Percentiles rank a stretch among this genome's conserved stretches.
Conservation (phyloP, 2,797 vertebrate genomes). For the Rhyacichthys aspro region DNA sequence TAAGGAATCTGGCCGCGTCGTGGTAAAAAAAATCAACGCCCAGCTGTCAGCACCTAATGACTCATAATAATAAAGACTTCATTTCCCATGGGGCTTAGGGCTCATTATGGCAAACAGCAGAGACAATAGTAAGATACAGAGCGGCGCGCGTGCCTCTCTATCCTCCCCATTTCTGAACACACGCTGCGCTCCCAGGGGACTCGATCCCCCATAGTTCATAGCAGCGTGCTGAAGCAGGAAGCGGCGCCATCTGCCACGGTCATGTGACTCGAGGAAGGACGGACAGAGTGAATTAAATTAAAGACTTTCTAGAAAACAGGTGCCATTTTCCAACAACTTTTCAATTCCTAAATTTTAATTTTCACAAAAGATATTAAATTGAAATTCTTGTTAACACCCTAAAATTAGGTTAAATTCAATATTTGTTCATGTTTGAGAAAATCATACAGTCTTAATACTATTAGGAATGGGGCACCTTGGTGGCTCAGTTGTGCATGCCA, state of each 20-base stretch:
- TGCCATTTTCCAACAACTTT: too few relatives aligned
- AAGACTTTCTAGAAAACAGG: background rate
- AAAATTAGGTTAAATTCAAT: too few relatives aligned
- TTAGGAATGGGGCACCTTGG: too few relatives aligned
- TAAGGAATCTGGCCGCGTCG: background rate
- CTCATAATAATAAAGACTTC: conserved; percentile 49
- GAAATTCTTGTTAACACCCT: too few relatives aligned
- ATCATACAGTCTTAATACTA: too few relatives aligned
- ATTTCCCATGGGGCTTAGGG: conserved; percentile 49
- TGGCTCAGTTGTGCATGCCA: too few relatives aligned
- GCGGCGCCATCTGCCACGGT: conserved; percentile 55
- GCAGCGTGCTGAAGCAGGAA: conserved; percentile 62
- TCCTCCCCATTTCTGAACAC: conserved; percentile 15
- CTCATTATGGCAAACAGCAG: conserved; percentile 44
- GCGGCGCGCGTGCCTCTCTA: conserved; percentile 17
- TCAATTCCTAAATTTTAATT: too few relatives aligned
- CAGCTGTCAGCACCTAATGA: conserved; percentile 50
- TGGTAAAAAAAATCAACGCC: conserved; percentile 18
- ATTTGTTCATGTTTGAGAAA: too few relatives aligned
- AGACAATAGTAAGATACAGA: conserved; percentile 19
- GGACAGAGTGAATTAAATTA: background rate
- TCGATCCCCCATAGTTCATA: conserved; percentile 62
- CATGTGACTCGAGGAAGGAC: conserved; percentile 1
- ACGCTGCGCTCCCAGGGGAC: conserved; percentile 45
- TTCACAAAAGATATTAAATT: too few relatives aligned